Percentiles rank a stretch among this genome's conserved stretches.
Conservation (phyloP, 2,888 invertebrate species). For the Pachydiplax longipennis region DNA sequence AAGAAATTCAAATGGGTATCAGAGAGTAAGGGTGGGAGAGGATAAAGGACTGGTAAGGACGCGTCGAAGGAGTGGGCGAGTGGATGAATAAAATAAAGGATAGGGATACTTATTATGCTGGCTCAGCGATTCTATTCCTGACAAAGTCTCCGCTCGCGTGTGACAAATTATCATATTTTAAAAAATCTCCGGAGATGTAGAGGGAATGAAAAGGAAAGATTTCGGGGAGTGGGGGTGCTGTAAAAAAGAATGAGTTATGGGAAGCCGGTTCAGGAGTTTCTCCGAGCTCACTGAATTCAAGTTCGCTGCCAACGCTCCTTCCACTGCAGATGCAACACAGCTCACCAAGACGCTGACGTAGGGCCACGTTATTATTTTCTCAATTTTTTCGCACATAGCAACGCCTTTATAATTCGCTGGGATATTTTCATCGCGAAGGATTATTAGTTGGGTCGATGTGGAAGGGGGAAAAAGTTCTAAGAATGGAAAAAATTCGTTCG, state of each 20-base stretch:
- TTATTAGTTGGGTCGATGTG: neutral
- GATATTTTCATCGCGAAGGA: neutral
- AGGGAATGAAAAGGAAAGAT: neutral
- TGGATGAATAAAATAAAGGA: neutral
- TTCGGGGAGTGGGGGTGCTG: neutral
- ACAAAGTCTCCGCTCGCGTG: neutral
- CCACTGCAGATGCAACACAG: neutral
- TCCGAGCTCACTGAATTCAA: neutral
- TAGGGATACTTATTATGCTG: neutral
- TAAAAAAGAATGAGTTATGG: neutral
- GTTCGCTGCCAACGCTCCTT: neutral
- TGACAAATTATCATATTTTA: constrained; percentile 9
- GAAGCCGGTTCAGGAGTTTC: neutral
- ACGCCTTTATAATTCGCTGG: neutral
- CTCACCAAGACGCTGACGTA: neutral
- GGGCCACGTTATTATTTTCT: neutral
- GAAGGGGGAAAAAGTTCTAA: too few relatives aligned
- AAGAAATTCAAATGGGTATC: neutral
- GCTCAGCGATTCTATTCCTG: constrained; percentile 2
- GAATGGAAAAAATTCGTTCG: too few relatives aligned
- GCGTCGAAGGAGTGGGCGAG: neutral
- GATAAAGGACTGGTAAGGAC: too few relatives aligned
- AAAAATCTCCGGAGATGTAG: neutral
- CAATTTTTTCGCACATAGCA: neutral
- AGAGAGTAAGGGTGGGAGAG: neutral